A percentile compares a stretch with the other conserved stretches of the same genome.
These are phyloP conservation scores for Dermolepida albohirtum DNA, from an alignment of 2,888 invertebrate species.

Conservation along the genomic window DNA sequence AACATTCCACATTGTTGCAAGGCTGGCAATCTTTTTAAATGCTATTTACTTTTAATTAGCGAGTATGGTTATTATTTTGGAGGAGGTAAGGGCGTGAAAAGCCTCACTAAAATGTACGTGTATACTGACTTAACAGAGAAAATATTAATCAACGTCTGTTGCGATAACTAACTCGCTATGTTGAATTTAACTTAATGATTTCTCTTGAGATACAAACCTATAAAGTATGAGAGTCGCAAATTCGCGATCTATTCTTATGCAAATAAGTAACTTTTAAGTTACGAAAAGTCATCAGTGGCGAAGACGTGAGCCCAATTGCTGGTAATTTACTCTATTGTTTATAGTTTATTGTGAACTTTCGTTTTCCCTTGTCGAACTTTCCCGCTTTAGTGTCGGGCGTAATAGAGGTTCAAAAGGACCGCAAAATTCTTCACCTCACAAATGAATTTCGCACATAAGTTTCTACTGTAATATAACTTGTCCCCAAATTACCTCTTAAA, in stretches of 20 bases:
- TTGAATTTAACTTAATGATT: conserved; percentile 18
- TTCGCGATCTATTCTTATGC: conserved; percentile 13
- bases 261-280: conserved; percentile 7
- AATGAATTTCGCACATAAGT: conserved; percentile 33
- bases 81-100: neutral
- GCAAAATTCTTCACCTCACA: conserved; percentile 29
- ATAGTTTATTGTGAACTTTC: conserved; percentile 1
- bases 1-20: neutral
- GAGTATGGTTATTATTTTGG: conserved; percentile 22
- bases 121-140: conserved; percentile 6
- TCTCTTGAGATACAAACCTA: conserved; percentile 6
- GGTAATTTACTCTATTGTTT: conserved; percentile 13
- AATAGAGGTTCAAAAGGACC: conserved; percentile 18
- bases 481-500: conserved; percentile 36
- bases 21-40: conserved; percentile 20
- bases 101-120: neutral
- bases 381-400: conserved; percentile 8
- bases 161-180: no score
- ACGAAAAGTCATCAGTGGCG: neutral
- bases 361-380: conserved; percentile 17
- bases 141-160: conserved; percentile 18
- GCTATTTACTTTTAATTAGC: conserved; percentile 29
- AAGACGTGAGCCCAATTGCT: neutral
- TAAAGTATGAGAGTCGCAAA: neutral
- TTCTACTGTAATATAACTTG: conserved; percentile 30